A percentile compares a stretch with the other conserved stretches of the same genome.
Evolutionary conservation across 2,888 invertebrate species (phyloP).

Genomic region (Ptilodon capucinus): DNA sequence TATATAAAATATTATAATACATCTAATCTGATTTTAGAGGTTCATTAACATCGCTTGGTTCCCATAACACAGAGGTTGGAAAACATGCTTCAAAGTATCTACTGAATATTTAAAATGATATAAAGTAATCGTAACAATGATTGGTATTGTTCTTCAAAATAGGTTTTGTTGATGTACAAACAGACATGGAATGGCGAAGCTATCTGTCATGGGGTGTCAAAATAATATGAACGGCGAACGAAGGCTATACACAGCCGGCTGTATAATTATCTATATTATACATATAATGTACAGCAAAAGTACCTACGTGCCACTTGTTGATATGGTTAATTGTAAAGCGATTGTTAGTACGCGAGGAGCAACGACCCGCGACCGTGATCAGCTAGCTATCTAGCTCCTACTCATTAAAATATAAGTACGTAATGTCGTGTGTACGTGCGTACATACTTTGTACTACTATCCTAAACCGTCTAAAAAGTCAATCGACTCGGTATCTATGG

Average conservation of each 20-base stretch:
- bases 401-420: not conserved
- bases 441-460: slow-evolving; percentile 15
- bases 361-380: slow-evolving; percentile 16
- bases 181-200: not conserved
- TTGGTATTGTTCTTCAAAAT: not conserved
- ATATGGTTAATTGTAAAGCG: slow-evolving; percentile 16
- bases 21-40: not conserved
- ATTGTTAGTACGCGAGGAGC: slow-evolving; percentile 19
- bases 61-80: too few relatives aligned
- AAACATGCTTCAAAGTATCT: too few relatives aligned
- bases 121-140: not conserved
- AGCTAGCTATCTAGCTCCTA: not conserved
- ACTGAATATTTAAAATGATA: not conserved
- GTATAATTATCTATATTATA: not conserved
- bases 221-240: not conserved
- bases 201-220: not conserved
- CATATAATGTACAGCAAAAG: slow-evolving; percentile 1
- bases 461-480: too few relatives aligned
- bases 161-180: not conserved
- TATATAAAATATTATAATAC: not conserved
- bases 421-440: not conserved
- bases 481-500: too few relatives aligned
- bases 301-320: slow-evolving; percentile 3
- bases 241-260: not conserved
- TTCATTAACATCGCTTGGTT: not conserved